A percentile compares a stretch with the other conserved stretches of the same genome.
These are phyloP conservation scores for Bungarus multicinctus DNA, from an alignment of 2,113 vertebrate genomes.

Conservation along the genomic window DNA sequence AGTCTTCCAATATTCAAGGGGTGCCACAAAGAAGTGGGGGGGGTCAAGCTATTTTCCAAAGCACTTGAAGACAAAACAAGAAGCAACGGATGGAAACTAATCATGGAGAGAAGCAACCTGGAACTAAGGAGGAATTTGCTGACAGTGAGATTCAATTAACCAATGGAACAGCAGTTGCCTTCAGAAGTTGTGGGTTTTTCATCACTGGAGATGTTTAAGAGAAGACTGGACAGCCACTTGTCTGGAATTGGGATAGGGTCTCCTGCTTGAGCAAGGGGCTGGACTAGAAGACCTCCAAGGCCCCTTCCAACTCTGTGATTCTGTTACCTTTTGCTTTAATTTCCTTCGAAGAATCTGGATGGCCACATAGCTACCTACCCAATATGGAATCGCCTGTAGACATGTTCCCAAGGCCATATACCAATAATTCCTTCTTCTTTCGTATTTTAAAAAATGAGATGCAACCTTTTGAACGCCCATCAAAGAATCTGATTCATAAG, in stretches of 20 bases:
- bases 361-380: not conserved
- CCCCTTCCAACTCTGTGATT: not conserved
- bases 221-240: too few relatives aligned
- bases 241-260: too few relatives aligned
- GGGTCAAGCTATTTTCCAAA: too few relatives aligned
- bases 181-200: too few relatives aligned
- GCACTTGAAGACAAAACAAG: not conserved
- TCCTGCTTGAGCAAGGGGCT: too few relatives aligned
- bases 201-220: too few relatives aligned
- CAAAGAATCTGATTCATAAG: too few relatives aligned
- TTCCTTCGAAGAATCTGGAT: not conserved
- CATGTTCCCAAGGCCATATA: not conserved
- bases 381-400: not conserved
- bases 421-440: too few relatives aligned
- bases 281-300: not conserved
- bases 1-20: not conserved
- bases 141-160: not conserved
- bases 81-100: not conserved
- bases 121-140: not conserved
- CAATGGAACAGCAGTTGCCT: too few relatives aligned
- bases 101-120: not conserved
- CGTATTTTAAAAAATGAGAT: too few relatives aligned
- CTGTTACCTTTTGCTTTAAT: not conserved
- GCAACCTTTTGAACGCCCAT: too few relatives aligned
- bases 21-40: too few relatives aligned